Percentiles rank a stretch among this genome's conserved stretches.
Evolutionary conservation across 2,113 vertebrate species (phyloP).

Genomic region (Dipodomys merriami): DNA sequence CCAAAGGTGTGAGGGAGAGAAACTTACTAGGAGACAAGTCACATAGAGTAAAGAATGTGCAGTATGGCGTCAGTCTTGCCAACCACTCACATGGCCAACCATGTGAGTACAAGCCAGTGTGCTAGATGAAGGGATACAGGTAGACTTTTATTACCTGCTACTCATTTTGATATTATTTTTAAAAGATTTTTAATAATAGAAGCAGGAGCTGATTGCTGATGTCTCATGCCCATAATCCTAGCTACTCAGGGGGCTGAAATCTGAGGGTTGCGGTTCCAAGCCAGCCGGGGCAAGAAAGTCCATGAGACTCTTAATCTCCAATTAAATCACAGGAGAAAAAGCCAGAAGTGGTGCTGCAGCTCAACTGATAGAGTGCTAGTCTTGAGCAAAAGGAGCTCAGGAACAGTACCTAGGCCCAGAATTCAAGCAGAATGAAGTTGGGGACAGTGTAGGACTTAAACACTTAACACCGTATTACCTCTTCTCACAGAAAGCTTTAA

Average conservation of each 20-base stretch:
- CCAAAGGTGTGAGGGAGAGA: not conserved
- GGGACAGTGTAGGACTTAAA: not conserved
- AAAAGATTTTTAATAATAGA: not conserved
- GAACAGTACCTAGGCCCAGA: too few species aligned
- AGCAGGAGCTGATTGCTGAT: not conserved
- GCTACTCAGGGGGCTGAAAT: too few species aligned
- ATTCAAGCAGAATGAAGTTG: not conserved
- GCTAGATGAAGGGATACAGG: not conserved
- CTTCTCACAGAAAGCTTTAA: not conserved
- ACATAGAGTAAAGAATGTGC: fast-evolving
- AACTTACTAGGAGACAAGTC: not conserved
- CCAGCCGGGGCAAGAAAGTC: too few species aligned
- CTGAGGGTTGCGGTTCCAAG: too few species aligned
- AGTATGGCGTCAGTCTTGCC: not conserved
- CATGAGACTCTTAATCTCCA: too few species aligned
- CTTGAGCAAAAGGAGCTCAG: too few species aligned
- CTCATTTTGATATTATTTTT: not conserved
- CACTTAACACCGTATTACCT: not conserved
- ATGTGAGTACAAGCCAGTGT: not conserved
- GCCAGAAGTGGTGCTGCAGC: too few species aligned
- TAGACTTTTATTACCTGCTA: not conserved
- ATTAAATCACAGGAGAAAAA: too few species aligned
- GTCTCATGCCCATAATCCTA: too few species aligned
- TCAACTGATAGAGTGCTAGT: too few species aligned
- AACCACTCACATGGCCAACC: fast-evolving